Conservation (phyloP, 1,140 invertebrate species). For the Araneus ventricosus region DNA sequence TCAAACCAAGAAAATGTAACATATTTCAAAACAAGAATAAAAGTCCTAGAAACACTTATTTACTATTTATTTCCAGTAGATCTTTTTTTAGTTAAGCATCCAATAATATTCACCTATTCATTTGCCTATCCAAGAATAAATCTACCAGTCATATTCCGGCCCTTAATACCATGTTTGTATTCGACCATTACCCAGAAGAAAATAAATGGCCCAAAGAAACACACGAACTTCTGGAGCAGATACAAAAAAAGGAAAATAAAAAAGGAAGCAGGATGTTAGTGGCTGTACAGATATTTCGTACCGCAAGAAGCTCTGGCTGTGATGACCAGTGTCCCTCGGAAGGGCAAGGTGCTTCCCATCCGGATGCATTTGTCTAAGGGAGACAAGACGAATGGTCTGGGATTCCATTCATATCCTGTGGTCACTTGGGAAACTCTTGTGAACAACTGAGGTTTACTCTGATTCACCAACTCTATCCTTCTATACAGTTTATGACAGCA, state of each 20-base stretch:
- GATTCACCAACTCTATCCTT: constrained; percentile 36
- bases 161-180: constrained; percentile 1
- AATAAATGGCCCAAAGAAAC: constrained; percentile 24
- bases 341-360: constrained; percentile 37
- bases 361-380: constrained; percentile 55
- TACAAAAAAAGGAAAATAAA: not conserved
- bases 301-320: constrained; percentile 17
- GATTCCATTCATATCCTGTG: constrained; percentile 68
- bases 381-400: constrained; percentile 62
- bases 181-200: not conserved
- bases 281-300: constrained; percentile 45
- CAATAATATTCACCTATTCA: not conserved
- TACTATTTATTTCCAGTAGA: too few relatives aligned
- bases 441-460: constrained; percentile 56
- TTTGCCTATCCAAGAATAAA: not conserved
- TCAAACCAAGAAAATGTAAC: too few relatives aligned
- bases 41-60: too few relatives aligned
- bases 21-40: too few relatives aligned
- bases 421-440: constrained; percentile 52
- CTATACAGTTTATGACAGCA: constrained; percentile 25
- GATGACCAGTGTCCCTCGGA: constrained; percentile 42
- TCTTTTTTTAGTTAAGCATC: too few relatives aligned
- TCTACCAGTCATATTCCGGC: not conserved
- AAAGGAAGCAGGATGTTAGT: constrained; percentile 36
- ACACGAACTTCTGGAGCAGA: not conserved